phyloP scores from a whole-genome alignment of 2,113 vertebrate species.

The Sorex fumeus region DNA sequence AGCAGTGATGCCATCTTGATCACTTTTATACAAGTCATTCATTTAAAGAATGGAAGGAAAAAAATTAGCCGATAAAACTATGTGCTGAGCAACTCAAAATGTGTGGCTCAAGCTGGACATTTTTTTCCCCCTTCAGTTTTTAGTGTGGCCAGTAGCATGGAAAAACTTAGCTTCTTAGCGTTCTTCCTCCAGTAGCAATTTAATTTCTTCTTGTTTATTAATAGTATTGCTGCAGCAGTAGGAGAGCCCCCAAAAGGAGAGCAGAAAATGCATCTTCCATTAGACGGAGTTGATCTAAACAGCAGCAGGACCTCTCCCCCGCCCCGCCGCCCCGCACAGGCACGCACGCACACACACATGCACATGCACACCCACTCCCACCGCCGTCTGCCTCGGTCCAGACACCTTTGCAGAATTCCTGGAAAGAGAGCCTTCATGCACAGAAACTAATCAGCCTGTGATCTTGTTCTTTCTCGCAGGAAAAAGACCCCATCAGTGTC shows the following conservation, averaged over 20 bases:
- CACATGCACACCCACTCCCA: neutral
- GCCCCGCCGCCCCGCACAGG: neutral
- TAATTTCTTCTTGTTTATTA: constrained; percentile 75
- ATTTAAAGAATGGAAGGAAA: constrained; percentile 45
- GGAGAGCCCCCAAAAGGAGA: constrained; percentile 64
- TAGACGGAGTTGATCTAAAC: neutral
- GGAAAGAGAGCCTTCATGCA: neutral
- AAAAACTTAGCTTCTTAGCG: constrained; percentile 83
- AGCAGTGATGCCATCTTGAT: constrained; percentile 17
- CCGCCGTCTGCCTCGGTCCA: neutral
- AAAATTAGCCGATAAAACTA: neutral
- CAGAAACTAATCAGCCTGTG: constrained; percentile 78
- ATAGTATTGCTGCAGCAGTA: constrained; percentile 71
- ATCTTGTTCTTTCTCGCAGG: constrained; percentile 91
- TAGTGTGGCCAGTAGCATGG: constrained; percentile 83
- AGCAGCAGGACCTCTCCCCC: neutral
- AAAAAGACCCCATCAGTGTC: constrained; percentile 99
- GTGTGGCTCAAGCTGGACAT: constrained; percentile 67
- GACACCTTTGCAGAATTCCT: constrained; percentile 7
- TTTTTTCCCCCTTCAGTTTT: constrained; percentile 83
- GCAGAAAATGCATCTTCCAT: constrained; percentile 56
- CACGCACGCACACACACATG: no score
- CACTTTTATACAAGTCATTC: constrained; percentile 42
- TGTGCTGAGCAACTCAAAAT: constrained; percentile 51
- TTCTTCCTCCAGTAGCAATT: constrained; percentile 79